These are phyloP conservation scores for Morelia viridis DNA, from an alignment of 2,797 vertebrate genomes.

Conservation along the genomic window DNA sequence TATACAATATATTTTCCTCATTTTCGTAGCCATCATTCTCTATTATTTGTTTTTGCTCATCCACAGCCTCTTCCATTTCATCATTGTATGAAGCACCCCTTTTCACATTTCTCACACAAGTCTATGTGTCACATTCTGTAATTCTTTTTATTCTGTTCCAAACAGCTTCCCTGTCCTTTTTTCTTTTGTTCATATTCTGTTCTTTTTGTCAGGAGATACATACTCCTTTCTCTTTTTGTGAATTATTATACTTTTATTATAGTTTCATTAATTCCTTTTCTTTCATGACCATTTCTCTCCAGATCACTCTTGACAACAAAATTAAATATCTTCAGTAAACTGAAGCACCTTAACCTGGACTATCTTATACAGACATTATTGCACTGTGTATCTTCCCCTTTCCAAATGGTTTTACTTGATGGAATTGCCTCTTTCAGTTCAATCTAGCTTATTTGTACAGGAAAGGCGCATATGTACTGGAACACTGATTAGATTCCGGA, in stretches of 20 bases:
- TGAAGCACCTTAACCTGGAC: not conserved
- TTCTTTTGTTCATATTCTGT: not conserved
- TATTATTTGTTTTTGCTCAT: not conserved
- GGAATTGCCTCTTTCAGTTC: not conserved
- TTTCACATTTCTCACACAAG: not conserved
- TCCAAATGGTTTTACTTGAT: not conserved
- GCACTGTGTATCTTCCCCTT: not conserved
- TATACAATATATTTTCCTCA: not conserved
- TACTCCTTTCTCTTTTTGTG: not conserved
- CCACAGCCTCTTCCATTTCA: not conserved
- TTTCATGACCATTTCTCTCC: not conserved
- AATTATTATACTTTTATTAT: not conserved
- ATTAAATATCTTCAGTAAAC: not conserved
- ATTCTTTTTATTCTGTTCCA: not conserved
- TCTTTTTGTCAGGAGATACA: not conserved
- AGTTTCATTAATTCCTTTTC: not conserved
- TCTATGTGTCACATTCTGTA: not conserved
- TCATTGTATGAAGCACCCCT: too few relatives aligned
- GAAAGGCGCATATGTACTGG: not conserved
- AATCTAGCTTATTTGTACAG: not conserved
- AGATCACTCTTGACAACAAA: not conserved
- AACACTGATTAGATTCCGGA: not conserved
- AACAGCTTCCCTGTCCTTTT: not conserved
- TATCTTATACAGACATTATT: not conserved
- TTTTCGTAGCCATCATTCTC: not conserved